A percentile compares a stretch with the other conserved stretches of the same genome.
These are phyloP conservation scores for Micronycteris hirsuta DNA, from an alignment of 2,113 vertebrate species.

Conservation along the genomic window DNA sequence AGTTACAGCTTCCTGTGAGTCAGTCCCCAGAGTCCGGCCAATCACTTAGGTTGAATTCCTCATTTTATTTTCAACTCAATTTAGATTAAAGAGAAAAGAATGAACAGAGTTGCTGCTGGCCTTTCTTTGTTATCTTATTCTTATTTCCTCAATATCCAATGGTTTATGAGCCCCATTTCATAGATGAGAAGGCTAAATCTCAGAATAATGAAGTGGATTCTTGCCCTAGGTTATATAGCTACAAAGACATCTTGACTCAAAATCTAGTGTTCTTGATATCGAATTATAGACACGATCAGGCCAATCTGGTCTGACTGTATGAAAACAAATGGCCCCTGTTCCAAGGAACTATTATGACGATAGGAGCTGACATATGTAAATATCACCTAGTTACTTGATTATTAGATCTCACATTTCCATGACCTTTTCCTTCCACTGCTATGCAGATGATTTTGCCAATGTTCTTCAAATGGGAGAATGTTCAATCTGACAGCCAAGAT, in stretches of 20 bases:
- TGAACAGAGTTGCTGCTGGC: not conserved
- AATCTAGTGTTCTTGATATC: not conserved
- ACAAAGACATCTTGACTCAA: not conserved
- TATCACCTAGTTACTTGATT: not conserved
- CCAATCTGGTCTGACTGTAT: not conserved
- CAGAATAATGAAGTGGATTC: not conserved
- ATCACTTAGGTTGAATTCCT: not conserved
- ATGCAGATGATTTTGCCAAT: not conserved
- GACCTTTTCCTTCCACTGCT: not conserved
- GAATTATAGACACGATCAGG: not conserved
- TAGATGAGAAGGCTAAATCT: not conserved
- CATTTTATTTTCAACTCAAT: not conserved
- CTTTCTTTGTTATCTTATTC: not conserved
- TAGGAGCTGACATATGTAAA: not conserved
- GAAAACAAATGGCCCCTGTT: not conserved
- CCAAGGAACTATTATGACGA: not conserved
- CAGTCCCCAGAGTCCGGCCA: not conserved
- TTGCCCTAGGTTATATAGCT: not conserved
- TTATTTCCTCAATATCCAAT: not conserved
- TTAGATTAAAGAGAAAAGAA: not conserved
- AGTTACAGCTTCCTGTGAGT: not conserved
- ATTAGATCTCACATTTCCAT: not conserved
- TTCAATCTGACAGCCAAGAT: not conserved
- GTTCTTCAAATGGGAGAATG: not conserved
- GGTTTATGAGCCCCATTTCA: not conserved